A percentile compares a stretch with the other conserved stretches of the same genome.
Conservation (phyloP, 2,113 vertebrate species). For the Centropristis striata region DNA sequence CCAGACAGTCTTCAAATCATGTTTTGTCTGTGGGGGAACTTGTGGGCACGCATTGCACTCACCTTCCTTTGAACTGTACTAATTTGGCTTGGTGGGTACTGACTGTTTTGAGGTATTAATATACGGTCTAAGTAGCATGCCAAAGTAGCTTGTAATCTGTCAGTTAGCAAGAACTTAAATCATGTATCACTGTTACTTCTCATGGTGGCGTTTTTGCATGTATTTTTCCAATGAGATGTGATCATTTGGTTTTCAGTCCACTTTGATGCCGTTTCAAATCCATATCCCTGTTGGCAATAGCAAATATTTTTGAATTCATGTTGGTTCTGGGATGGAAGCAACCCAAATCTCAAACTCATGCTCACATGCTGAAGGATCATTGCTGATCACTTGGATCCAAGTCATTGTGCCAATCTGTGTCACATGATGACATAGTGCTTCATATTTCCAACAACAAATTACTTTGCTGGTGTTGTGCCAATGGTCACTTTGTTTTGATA, state of each 20-base stretch:
- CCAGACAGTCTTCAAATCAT: background rate
- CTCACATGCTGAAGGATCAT: constrained; percentile 13
- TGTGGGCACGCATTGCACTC: background rate
- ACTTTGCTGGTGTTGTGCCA: background rate
- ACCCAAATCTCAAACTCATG: background rate
- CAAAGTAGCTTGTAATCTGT: constrained; percentile 13
- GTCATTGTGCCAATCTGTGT: too few relatives aligned
- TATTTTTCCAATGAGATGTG: background rate
- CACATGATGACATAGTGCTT: too few relatives aligned
- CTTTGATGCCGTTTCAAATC: background rate
- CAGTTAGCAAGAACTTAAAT: constrained; percentile 37
- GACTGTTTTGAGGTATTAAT: constrained; percentile 26
- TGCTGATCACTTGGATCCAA: background rate
- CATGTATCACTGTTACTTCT: constrained; percentile 42
- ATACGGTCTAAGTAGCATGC: background rate
- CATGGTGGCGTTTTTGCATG: constrained; percentile 30
- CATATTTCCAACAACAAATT: background rate
- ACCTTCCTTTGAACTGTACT: background rate
- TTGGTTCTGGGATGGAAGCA: background rate
- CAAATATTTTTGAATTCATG: background rate
- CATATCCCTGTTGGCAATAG: too few relatives aligned
- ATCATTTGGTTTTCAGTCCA: background rate
- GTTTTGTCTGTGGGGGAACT: constrained; percentile 25
- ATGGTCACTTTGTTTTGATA: background rate
- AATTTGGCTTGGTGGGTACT: constrained; percentile 17